Conservation (phyloP, 2,888 invertebrate genomes). For the Apotomis turbidana region DNA sequence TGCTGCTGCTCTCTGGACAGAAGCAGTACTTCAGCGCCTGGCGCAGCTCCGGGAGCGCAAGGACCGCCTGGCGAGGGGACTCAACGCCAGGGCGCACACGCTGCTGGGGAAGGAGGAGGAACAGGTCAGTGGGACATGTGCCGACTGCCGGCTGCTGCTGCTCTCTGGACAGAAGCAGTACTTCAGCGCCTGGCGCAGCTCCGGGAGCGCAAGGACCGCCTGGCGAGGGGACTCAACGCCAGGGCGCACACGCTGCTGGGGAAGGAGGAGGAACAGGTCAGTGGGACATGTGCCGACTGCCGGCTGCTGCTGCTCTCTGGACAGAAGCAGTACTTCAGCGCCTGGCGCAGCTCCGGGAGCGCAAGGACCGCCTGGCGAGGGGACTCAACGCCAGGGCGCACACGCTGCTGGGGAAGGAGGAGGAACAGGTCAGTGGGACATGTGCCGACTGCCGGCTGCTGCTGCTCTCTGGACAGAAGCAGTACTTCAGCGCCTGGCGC, state of each 20-base stretch:
- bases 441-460: no score
- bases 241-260: slow-evolving; percentile 94
- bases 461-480: no score
- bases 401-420: slow-evolving; percentile 92
- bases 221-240: slow-evolving; percentile 84
- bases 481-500: slow-evolving; percentile 68
- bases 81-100: slow-evolving; percentile 90
- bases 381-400: slow-evolving; percentile 89
- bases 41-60: slow-evolving; percentile 83
- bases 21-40: slow-evolving; percentile 62
- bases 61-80: slow-evolving; percentile 85
- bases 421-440: slow-evolving; percentile 86
- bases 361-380: slow-evolving; percentile 86
- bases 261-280: slow-evolving; percentile 92
- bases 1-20: no score
- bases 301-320: no score
- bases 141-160: no score
- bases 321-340: slow-evolving; percentile 53
- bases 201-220: slow-evolving; percentile 85
- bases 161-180: no score
- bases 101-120: slow-evolving; percentile 94
- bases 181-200: slow-evolving; percentile 78
- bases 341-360: slow-evolving; percentile 82
- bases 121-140: slow-evolving; percentile 74
- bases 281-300: no score